Base-by-base conservation (phyloP, 2,888 invertebrate genomes). In the Hetaerina titia region DNA sequence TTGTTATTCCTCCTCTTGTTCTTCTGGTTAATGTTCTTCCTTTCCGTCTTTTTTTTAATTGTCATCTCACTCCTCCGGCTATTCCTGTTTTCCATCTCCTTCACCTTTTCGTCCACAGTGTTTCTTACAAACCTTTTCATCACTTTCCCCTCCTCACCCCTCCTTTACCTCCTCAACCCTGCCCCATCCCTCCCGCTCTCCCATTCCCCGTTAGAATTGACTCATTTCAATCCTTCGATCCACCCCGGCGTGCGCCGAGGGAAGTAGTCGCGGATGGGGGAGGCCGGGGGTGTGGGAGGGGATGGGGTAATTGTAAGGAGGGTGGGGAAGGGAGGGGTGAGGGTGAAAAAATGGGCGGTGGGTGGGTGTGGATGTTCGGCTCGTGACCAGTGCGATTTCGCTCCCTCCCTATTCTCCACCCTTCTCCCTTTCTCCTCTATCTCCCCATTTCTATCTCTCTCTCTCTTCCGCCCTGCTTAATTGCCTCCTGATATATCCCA, bases 161-260 rank as follows among this genome's bases (percentile, higher is more conserved):
- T 1, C 45, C 45, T 1, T 45, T 45, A 7, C 69, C 5, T 0
- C 22, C 69, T 1, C 22, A 7, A 8, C 69, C n/a, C 22, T 45
- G 45, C n/a, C 69, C 69, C 69, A 17, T 69, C 9, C 69, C 69
- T n/a, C 69, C 19, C 69, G 19, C 22, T 5, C 19, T n/a, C 9
- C 69, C 19, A 6, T n/a, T 7, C 69, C n/a, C 69, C n/a, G 19
- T 69, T 22, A 9, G 69, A 69, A 69, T 69, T 69, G 69, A 69
- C 69, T 69, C 69, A 69, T 69, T 69, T 69, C 69, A 69, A 69
- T 69, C 69, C 69, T 69, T 22, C 69, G 69, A 69, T 22, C 69
- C 69, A 69, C 7, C 17, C 69, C 22, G 19, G 7, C 64, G 60
- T 22, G 22, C 5, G 8, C 22, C n/a, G 17, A 11, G 60, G 13